A percentile compares a stretch with the other conserved stretches of the same genome.
Evolutionary conservation across 2,888 invertebrate species (phyloP).

Genomic region (Parthenolecanium corni): DNA sequence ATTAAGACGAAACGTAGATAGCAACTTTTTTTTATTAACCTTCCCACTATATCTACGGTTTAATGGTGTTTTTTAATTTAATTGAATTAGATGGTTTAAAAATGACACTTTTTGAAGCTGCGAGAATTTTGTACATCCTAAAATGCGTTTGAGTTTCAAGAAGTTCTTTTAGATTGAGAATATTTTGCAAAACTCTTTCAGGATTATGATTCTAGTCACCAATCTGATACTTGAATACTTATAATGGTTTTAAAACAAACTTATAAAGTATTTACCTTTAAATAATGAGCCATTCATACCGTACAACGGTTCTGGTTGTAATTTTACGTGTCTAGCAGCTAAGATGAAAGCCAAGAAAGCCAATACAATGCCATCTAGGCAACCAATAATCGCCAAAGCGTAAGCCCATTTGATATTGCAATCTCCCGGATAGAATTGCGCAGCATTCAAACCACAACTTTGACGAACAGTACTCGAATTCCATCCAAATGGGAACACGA

Average conservation of each 20-base stretch:
- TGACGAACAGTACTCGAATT: conserved; percentile 66
- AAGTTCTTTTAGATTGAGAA: too few relatives aligned
- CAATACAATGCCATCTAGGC: conserved; percentile 71
- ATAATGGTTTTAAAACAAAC: background rate
- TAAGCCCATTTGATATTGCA: conserved; percentile 91
- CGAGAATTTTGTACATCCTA: too few relatives aligned
- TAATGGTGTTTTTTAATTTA: too few relatives aligned
- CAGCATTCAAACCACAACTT: conserved; percentile 73
- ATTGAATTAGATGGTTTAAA: too few relatives aligned
- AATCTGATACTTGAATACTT: too few relatives aligned
- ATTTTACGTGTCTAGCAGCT: conserved; percentile 73
- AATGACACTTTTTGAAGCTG: too few relatives aligned
- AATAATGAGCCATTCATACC: conserved; percentile 40
- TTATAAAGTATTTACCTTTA: conserved; percentile 45
- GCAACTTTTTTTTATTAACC: too few relatives aligned
- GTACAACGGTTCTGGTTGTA: conserved; percentile 69
- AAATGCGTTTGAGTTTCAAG: too few relatives aligned
- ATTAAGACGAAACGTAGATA: too few relatives aligned
- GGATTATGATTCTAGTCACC: too few relatives aligned
- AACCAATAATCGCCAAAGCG: conserved; percentile 79
- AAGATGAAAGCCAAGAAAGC: conserved; percentile 85
- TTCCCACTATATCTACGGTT: too few relatives aligned
- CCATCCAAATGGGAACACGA: conserved; percentile 86
- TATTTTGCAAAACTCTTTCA: too few relatives aligned
- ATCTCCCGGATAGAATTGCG: conserved; percentile 58